Evolutionary conservation across 2,888 invertebrate species (phyloP).

Genomic region (Agriopis aurantiaria): DNA sequence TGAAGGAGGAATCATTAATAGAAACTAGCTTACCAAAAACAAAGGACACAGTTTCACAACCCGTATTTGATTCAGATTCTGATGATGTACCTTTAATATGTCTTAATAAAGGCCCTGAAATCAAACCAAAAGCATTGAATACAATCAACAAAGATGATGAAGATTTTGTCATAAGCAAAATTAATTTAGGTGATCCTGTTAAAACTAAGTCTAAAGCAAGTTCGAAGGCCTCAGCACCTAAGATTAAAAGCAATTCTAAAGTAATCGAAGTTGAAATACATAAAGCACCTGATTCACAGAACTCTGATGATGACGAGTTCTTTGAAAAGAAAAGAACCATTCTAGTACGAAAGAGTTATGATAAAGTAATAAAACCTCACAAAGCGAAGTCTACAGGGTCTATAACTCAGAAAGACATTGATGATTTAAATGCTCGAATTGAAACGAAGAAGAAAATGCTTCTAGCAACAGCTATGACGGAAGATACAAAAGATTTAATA

Average conservation of each 20-base stretch:
- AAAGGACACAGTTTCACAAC: slow-evolving; percentile 51
- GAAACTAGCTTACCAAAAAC: slow-evolving; percentile 35
- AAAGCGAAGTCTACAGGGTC: slow-evolving; percentile 81
- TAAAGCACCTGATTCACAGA: slow-evolving; percentile 54
- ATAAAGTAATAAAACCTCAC: slow-evolving; percentile 67
- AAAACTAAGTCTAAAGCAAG: slow-evolving; percentile 53
- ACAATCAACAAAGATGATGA: slow-evolving; percentile 58
- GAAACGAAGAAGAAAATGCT: slow-evolving; percentile 74
- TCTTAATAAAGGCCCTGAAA: slow-evolving; percentile 53
- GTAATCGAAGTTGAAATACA: slow-evolving; percentile 32
- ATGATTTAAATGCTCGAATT: slow-evolving; percentile 73
- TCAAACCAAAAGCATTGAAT: slow-evolving; percentile 13
- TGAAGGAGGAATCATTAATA: slow-evolving; percentile 24
- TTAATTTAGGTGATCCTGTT: slow-evolving; percentile 48
- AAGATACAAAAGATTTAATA: slow-evolving; percentile 80
- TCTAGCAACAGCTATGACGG: slow-evolving; percentile 67
- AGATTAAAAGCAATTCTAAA: slow-evolving; percentile 43
- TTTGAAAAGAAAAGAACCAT: slow-evolving; percentile 71
- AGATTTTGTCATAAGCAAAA: slow-evolving; percentile 56
- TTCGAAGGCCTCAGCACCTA: slow-evolving; percentile 46
- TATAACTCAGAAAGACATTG: slow-evolving; percentile 77
- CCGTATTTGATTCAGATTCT: slow-evolving; percentile 69
- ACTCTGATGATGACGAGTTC: slow-evolving; percentile 70
- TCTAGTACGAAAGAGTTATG: slow-evolving; percentile 69
- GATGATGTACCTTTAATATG: slow-evolving; percentile 71